A percentile compares a stretch with the other conserved stretches of the same genome.
Conservation (phyloP, 2,888 invertebrate species). For the Xestobium rufovillosum region DNA sequence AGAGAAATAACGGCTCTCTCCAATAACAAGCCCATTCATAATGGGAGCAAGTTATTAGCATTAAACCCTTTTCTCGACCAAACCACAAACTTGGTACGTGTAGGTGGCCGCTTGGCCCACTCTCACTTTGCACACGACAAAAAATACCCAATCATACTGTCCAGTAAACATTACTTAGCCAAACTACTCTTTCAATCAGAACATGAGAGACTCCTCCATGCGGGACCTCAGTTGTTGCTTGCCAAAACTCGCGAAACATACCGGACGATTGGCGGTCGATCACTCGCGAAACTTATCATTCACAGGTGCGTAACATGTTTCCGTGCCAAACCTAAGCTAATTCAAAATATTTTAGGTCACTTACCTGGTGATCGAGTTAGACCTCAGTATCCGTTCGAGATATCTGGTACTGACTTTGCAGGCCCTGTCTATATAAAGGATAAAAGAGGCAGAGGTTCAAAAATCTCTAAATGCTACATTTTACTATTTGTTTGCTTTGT, state of each 20-base stretch:
- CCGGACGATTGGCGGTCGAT: constrained; percentile 18
- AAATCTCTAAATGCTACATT: constrained; percentile 14
- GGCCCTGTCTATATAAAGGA: constrained; percentile 14
- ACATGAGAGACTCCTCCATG: constrained; percentile 18
- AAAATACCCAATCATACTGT: constrained; percentile 17
- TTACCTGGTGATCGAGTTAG: constrained; percentile 4
- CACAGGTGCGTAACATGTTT: constrained; percentile 2
- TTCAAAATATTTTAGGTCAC: constrained; percentile 7
- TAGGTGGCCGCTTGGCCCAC: constrained; percentile 17
- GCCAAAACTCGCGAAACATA: constrained; percentile 17
- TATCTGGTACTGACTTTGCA: constrained; percentile 5
- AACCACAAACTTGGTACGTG: constrained; percentile 14
- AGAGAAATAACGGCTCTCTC: background rate
- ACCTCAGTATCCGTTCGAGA: constrained; percentile 14
- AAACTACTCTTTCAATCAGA: constrained; percentile 13
- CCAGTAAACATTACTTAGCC: constrained; percentile 12
- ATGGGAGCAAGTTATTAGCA: background rate
- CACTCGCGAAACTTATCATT: constrained; percentile 8
- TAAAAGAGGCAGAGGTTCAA: constrained; percentile 13
- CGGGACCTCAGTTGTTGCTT: constrained; percentile 23
- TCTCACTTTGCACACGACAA: constrained; percentile 12
- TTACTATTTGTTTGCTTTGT: constrained; percentile 14
- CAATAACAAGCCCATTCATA: background rate
- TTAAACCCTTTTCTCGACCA: constrained; percentile 5
- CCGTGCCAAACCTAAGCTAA: background rate